A percentile compares a stretch with the other conserved stretches of the same genome.
Evolutionary conservation across 1,140 invertebrate species (phyloP).

Genomic region (Nebria ingens): DNA sequence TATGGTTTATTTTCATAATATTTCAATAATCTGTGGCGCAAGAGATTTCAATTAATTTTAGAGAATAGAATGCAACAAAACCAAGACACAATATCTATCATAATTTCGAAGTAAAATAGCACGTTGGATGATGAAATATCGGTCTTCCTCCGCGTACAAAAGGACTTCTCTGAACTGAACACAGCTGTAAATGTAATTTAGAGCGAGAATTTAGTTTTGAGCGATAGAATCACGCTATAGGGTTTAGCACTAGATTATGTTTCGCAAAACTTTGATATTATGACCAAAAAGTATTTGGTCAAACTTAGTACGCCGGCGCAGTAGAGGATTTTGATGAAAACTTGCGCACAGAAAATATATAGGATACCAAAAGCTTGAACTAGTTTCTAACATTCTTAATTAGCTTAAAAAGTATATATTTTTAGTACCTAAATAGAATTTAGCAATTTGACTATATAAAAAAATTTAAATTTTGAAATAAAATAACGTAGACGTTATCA

Average conservation of each 20-base stretch:
- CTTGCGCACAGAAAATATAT: not conserved
- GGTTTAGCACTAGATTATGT: not conserved
- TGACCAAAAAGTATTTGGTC: not conserved
- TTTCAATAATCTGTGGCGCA: conserved; percentile 1
- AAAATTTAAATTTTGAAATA: not conserved
- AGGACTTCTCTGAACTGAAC: not conserved
- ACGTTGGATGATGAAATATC: not conserved
- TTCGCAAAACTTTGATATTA: not conserved
- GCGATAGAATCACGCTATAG: not conserved
- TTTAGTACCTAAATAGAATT: not conserved
- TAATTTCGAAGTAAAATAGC: conserved; percentile 1
- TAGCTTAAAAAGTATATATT: not conserved
- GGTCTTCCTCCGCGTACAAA: not conserved
- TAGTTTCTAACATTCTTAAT: not conserved
- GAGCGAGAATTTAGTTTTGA: not conserved
- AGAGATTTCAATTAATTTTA: conserved; percentile 3
- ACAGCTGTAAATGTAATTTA: not conserved
- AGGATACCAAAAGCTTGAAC: not conserved
- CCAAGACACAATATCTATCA: conserved; percentile 1
- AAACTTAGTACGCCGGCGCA: too few relatives aligned
- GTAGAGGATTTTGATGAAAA: not conserved
- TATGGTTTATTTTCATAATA: conserved; percentile 7
- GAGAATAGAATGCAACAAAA: not conserved
- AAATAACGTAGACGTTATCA: too few relatives aligned
- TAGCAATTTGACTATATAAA: not conserved